A percentile compares a stretch with the other conserved stretches of the same genome.
Evolutionary conservation across 2,888 invertebrate species (phyloP).

Genomic region (Nomada flava): DNA sequence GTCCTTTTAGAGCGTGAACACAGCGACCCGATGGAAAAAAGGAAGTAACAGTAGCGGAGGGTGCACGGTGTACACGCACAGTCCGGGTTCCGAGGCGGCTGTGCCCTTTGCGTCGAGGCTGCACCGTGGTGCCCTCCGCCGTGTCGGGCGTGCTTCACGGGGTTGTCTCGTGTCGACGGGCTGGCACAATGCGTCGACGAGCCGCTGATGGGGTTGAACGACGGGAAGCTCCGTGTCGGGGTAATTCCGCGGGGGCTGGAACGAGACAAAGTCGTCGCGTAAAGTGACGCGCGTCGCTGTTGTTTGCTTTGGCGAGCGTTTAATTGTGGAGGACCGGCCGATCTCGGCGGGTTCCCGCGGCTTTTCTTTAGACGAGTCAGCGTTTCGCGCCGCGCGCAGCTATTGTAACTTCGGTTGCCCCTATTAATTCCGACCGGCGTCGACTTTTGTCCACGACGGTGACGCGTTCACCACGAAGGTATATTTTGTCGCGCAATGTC

Average conservation of each 20-base stretch:
- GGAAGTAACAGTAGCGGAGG: constrained; percentile 15
- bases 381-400: too few species aligned
- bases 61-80: constrained; percentile 5
- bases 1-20: constrained; percentile 49
- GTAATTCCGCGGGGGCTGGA: constrained; percentile 38
- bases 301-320: constrained; percentile 5
- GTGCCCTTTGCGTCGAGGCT: constrained; percentile 32
- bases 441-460: too few species aligned
- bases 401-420: too few species aligned
- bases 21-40: constrained; percentile 24
- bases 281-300: constrained; percentile 31
- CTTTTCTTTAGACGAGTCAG: background rate
- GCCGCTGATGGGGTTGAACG: constrained; percentile 36
- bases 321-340: background rate
- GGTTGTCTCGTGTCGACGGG: constrained; percentile 42
- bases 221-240: constrained; percentile 33
- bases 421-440: background rate
- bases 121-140: constrained; percentile 70
- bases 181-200: constrained; percentile 52
- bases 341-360: background rate
- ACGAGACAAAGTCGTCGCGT: constrained; percentile 48
- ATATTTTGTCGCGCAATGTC: background rate
- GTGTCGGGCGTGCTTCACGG: constrained; percentile 13
- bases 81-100: constrained; percentile 19
- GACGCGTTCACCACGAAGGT: too few species aligned